These are phyloP conservation scores for Australoheros facetus DNA, from an alignment of 2,797 vertebrate genomes.

Conservation along the genomic window DNA sequence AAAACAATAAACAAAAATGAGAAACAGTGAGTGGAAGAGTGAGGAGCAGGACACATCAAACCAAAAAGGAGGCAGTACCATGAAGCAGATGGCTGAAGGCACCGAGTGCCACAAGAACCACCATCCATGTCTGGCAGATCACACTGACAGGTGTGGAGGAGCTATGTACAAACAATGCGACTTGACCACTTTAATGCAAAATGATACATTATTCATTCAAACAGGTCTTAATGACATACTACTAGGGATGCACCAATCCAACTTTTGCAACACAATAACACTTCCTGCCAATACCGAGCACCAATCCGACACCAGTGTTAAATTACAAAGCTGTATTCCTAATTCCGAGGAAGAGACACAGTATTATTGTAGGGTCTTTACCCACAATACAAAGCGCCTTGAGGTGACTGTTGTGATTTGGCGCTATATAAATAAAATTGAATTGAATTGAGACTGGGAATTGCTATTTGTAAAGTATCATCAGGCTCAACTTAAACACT, in stretches of 20 bases:
- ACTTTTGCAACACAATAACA: background rate
- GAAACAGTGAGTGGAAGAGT: conserved; percentile 33
- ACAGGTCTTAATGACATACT: background rate
- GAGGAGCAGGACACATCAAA: conserved; percentile 31
- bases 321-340: background rate
- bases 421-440: too few relatives aligned
- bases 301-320: background rate
- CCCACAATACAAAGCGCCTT: too few relatives aligned
- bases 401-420: too few relatives aligned
- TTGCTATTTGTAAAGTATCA: background rate
- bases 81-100: conserved; percentile 26
- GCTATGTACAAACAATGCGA: background rate
- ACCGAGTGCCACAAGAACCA: background rate
- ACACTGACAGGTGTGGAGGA: background rate
- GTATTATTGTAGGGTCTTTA: too few relatives aligned
- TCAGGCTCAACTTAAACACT: background rate
- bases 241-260: background rate
- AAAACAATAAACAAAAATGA: conserved; percentile 42
- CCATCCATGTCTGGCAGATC: background rate
- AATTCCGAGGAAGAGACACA: background rate
- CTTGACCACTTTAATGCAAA: background rate
- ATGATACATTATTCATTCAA: background rate
- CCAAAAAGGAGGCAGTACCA: conserved; percentile 19
- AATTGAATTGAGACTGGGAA: too few relatives aligned
- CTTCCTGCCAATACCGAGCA: background rate